phyloP scores from a whole-genome alignment of 2,113 vertebrate genomes.

The Rhadina sibilatrix region DNA sequence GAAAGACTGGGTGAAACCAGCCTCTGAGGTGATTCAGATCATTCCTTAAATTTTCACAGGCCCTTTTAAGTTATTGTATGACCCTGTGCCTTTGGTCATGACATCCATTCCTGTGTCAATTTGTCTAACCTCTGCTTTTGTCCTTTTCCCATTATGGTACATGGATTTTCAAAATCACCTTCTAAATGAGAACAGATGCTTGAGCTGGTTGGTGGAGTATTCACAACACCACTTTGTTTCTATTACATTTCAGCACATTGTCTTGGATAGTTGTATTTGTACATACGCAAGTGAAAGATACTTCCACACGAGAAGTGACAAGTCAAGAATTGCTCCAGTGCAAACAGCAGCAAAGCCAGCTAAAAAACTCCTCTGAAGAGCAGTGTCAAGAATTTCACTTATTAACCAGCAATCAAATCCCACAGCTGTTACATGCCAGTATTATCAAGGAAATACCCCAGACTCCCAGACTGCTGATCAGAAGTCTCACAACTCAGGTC shows the following conservation, averaged over 20 bases:
- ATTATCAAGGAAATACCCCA: neutral
- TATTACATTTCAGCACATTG: neutral
- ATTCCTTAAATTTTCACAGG: neutral
- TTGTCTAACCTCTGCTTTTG: neutral
- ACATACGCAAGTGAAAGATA: neutral
- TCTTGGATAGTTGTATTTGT: neutral
- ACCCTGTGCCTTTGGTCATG: neutral
- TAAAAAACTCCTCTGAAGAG: neutral
- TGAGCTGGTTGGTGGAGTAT: slow-evolving; percentile 12
- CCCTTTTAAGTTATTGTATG: neutral
- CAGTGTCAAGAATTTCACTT: neutral
- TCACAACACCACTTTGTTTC: slow-evolving; percentile 22
- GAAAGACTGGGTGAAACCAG: neutral
- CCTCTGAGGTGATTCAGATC: neutral
- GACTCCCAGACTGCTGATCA: neutral
- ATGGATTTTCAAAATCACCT: neutral
- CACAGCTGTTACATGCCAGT: neutral
- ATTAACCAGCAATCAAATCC: neutral
- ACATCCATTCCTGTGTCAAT: neutral
- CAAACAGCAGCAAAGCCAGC: neutral
- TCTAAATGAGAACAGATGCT: neutral
- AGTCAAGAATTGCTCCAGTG: neutral
- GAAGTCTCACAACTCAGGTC: neutral
- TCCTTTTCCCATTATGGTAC: neutral
- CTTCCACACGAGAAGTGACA: neutral